These are phyloP conservation scores for Anthoscopus minutus DNA, from an alignment of 2,113 vertebrate species.

Conservation along the genomic window DNA sequence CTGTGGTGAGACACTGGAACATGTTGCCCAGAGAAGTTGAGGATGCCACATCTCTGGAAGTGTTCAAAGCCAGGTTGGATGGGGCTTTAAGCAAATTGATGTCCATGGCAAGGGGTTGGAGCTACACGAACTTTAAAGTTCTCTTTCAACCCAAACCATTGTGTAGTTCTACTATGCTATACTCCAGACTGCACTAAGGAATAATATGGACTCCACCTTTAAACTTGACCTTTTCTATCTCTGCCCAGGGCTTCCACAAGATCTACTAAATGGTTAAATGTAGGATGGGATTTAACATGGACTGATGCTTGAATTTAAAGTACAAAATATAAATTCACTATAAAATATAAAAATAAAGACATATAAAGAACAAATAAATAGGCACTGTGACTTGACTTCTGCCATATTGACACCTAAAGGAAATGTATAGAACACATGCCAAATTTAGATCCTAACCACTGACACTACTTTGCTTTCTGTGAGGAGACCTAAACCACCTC, in stretches of 20 bases:
- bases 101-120: accelerated
- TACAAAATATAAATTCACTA: background rate
- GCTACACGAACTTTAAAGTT: background rate
- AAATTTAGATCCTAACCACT: background rate
- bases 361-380: background rate
- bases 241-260: background rate
- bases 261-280: background rate
- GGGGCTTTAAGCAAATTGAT: background rate
- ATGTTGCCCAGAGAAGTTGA: background rate
- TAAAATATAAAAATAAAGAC: background rate
- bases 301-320: background rate
- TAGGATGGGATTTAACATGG: background rate
- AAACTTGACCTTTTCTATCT: background rate
- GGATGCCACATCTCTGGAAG: background rate
- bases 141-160: background rate
- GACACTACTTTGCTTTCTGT: background rate
- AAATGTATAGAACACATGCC: background rate
- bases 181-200: background rate
- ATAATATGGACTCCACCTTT: background rate
- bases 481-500: background rate
- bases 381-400: background rate
- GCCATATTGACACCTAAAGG: background rate
- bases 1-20: background rate
- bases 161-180: background rate
- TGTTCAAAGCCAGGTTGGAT: background rate